Evolutionary conservation across 2,113 vertebrate species (phyloP).

Genomic region (Notarius lentiginosus): DNA sequence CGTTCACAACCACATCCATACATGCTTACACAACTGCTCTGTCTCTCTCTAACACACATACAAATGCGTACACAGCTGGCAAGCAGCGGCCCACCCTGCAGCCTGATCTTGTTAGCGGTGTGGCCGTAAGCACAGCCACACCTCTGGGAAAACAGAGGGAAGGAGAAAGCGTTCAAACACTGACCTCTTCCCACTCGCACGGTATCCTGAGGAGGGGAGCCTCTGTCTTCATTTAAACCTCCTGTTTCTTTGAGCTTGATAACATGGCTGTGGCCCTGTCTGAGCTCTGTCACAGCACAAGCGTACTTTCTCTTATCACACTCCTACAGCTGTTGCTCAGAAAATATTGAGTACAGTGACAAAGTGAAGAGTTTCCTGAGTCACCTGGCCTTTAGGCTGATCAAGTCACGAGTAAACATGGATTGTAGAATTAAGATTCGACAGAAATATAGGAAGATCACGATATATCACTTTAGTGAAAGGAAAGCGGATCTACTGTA

Average conservation of each 20-base stretch:
- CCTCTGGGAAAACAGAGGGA: slow-evolving; percentile 60
- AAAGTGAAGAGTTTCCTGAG: neutral
- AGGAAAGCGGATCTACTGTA: slow-evolving; percentile 71
- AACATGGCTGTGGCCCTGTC: slow-evolving; percentile 4
- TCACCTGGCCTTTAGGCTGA: slow-evolving; percentile 3
- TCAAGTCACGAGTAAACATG: neutral
- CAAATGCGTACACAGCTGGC: slow-evolving; percentile 59
- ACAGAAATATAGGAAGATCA: slow-evolving; percentile 4
- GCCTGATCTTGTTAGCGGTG: slow-evolving; percentile 72
- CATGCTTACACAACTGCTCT: slow-evolving; percentile 15
- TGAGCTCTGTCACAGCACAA: slow-evolving; percentile 35
- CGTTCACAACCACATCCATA: slow-evolving; percentile 13
- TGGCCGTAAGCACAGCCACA: slow-evolving; percentile 64
- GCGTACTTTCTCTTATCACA: slow-evolving; percentile 17
- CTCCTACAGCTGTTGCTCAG: slow-evolving; percentile 18
- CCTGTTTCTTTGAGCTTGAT: slow-evolving; percentile 41
- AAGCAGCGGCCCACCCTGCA: slow-evolving; percentile 66
- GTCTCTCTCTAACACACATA: slow-evolving; percentile 47
- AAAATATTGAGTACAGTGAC: neutral
- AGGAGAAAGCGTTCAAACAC: slow-evolving; percentile 34
- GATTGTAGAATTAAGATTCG: neutral
- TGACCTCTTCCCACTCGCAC: slow-evolving; percentile 58
- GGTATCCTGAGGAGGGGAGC: slow-evolving; percentile 57
- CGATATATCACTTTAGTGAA: slow-evolving; percentile 64
- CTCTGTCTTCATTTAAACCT: slow-evolving; percentile 45